Evolutionary conservation across 2,113 vertebrate genomes (phyloP).

Genomic region (Dendrocopos noguchii): DNA sequence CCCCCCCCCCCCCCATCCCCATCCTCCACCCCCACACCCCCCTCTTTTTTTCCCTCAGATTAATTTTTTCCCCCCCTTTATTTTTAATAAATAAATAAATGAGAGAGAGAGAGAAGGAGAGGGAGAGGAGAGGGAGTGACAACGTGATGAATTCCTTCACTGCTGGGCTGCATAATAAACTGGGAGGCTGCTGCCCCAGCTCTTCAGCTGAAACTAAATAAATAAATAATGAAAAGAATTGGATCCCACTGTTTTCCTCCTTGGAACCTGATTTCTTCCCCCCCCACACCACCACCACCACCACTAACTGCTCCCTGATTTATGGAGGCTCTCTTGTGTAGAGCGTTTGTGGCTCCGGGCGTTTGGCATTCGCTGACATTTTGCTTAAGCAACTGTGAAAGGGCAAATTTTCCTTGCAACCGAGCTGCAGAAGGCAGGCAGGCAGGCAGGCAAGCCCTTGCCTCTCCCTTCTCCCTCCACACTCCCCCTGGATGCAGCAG

Average conservation of each 20-base stretch:
- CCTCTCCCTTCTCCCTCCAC: background rate
- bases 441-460: background rate
- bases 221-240: background rate
- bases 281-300: too few species aligned
- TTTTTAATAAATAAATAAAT: too few species aligned
- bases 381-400: slow-evolving; percentile 74
- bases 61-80: too few species aligned
- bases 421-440: background rate
- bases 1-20: too few species aligned
- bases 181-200: background rate
- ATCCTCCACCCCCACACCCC: too few species aligned
- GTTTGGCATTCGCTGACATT: slow-evolving; percentile 75
- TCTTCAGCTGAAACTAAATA: too few species aligned
- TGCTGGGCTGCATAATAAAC: slow-evolving; percentile 70
- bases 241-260: slow-evolving; percentile 67
- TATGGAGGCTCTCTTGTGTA: slow-evolving; percentile 78
- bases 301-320: slow-evolving; percentile 84
- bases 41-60: too few species aligned
- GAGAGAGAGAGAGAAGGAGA: too few species aligned
- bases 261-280: slow-evolving; percentile 80
- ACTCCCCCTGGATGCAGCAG: background rate
- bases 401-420: slow-evolving; percentile 59
- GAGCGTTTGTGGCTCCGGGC: slow-evolving; percentile 78
- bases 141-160: slow-evolving; percentile 79
- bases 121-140: background rate